Evolutionary conservation across 2,888 invertebrate genomes (phyloP), one percentile per base, ranked within the genome.

Genomic region (Athrips mouffetella): DNA sequence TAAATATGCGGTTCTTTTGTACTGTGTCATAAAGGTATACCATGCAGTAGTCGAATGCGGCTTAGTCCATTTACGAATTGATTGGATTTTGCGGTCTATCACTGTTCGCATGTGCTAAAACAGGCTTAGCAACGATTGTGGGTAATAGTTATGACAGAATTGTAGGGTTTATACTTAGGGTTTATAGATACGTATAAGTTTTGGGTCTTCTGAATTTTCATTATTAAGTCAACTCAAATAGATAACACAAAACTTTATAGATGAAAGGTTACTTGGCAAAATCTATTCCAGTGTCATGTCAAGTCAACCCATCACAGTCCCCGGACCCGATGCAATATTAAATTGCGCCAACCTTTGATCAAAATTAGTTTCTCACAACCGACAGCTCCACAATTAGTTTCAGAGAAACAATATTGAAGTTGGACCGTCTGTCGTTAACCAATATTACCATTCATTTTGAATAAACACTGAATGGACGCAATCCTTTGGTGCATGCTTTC

Each of bases 401-500:
- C 23, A 29, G 40, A 21, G 40, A 40, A 40, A 40, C 40, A 40
- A 23, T 40, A 40, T 40, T 40, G 23, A 23, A 40, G 21, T 40
- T 40, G 6, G 40, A 20, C 25, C 40, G 25, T 40, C 23, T 40
- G 23, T 40, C 23, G 40, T 40, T 40, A 23, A 21, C 21, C 23
- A 42, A 29, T 29, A 42, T 29, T 42, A 13, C 42, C 2, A 29
- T 29, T 42, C 40, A 29, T 42, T 42, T 42, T 42, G 29, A 40
- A 40, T 47, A 47, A 47, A 47, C 39, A 21, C 39, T 30, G 27
- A 13, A 46, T 46, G 47, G 46, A 27, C 50, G 48, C 60, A 65
- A 63, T 67, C 65, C 59, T 67, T 63, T 66, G 60, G 61, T 57
- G 55, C 57, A 50, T 62, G 54, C 60, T 56, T 54, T 59, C 54